Evolutionary conservation across 2,113 vertebrate species (phyloP).

Genomic region (Zosterops japonicus): DNA sequence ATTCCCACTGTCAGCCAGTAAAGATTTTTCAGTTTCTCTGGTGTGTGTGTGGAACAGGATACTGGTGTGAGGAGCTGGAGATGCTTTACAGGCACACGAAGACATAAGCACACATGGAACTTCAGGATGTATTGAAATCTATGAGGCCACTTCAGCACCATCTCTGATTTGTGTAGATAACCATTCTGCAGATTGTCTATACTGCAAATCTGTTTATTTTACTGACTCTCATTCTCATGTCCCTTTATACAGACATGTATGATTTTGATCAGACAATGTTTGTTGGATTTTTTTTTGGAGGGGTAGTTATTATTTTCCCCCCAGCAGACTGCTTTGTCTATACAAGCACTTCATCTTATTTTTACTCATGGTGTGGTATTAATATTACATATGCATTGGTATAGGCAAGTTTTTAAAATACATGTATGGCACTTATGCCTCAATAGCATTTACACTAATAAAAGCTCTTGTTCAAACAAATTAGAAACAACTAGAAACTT

Average conservation of each 20-base stretch:
- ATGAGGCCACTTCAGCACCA: not conserved
- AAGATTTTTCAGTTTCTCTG: not conserved
- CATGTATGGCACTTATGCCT: not conserved
- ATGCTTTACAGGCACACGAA: not conserved
- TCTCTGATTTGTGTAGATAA: not conserved
- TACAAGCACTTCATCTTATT: not conserved
- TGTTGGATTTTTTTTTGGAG: fast-evolving
- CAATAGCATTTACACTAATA: not conserved
- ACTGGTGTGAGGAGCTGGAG: not conserved
- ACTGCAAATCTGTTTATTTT: not conserved
- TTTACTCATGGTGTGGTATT: not conserved
- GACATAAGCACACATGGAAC: not conserved
- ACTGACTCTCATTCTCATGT: not conserved
- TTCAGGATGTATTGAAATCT: not conserved
- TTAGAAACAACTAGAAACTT: not conserved
- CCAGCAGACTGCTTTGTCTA: not conserved
- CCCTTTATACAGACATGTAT: not conserved
- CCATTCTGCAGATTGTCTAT: not conserved
- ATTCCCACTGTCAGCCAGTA: not conserved
- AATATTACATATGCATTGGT: not conserved
- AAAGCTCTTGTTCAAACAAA: not conserved
- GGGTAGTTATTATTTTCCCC: not conserved
- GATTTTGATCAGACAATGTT: not conserved
- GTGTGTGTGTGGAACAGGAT: not conserved
- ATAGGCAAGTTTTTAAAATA: not conserved